Evolutionary conservation across 2,888 invertebrate genomes (phyloP).

Genomic region (Capitulum mitella): DNA sequence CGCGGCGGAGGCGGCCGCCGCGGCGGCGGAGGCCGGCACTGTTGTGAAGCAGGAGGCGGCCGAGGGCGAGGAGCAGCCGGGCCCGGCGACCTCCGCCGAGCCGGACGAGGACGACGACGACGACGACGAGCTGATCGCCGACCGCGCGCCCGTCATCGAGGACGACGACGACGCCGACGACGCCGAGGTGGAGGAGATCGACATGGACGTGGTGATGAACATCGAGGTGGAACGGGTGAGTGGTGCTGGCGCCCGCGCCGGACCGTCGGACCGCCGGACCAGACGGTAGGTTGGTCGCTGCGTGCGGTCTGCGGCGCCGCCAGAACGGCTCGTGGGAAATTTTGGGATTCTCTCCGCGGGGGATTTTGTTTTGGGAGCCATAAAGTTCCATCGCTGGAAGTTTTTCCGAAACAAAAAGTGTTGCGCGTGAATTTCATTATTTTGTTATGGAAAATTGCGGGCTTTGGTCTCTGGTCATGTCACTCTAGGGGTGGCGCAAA

Average conservation of each 20-base stretch:
- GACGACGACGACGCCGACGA: constrained; percentile 15
- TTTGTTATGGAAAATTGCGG: no score
- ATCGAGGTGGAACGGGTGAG: constrained; percentile 16
- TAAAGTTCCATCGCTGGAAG: no score
- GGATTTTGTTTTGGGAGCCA: no score
- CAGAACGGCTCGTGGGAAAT: no score
- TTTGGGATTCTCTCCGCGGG: no score
- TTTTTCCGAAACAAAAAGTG: no score
- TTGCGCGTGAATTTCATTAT: no score
- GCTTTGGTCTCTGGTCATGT: no score
- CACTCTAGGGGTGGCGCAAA: no score
- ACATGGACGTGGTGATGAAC: constrained; percentile 24
- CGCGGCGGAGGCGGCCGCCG: background rate
- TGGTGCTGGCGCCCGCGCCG: background rate
- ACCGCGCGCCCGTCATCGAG: background rate
- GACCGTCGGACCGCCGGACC: background rate
- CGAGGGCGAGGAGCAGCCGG: no score
- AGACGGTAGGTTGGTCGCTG: background rate
- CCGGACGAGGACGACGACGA: constrained; percentile 1
- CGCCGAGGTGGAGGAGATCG: background rate
- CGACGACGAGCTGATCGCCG: constrained; percentile 6
- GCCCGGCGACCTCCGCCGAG: background rate
- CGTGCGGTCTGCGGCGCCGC: no score
- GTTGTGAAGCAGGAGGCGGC: background rate
- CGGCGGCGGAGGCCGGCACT: background rate